Conservation (phyloP, 1,140 invertebrate species). For the Papilio machaon region DNA sequence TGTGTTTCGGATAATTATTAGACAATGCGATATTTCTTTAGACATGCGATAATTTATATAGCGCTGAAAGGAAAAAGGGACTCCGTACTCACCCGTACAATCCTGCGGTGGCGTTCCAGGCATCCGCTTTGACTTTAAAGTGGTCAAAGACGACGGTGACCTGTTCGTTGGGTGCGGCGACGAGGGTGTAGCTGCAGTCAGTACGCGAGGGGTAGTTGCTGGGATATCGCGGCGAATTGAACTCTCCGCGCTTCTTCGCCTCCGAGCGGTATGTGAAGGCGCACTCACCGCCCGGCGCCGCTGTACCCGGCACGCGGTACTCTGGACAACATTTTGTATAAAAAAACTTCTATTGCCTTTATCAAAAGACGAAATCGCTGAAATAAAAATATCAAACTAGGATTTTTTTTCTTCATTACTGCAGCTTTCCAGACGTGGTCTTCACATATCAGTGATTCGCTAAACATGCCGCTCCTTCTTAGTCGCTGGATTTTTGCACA, state of each 20-base stretch:
- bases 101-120: conserved; percentile 83
- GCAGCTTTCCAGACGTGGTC: too few relatives aligned
- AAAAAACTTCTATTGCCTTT: too few relatives aligned
- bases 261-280: conserved; percentile 95
- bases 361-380: too few relatives aligned
- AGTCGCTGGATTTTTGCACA: too few relatives aligned
- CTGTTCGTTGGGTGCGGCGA: conserved; percentile 93
- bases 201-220: conserved; percentile 96
- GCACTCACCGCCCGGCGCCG: conserved; percentile 94
- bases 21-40: too few relatives aligned
- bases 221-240: conserved; percentile 98
- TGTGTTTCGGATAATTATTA: too few relatives aligned
- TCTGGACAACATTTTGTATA: conserved; percentile 78
- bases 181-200: conserved; percentile 95
- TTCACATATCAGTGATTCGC: too few relatives aligned
- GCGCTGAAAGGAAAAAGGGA: too few relatives aligned
- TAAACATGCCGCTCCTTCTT: too few relatives aligned
- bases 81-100: conserved; percentile 83
- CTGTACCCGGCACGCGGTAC: conserved; percentile 97
- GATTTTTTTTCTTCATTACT: too few relatives aligned
- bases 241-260: conserved; percentile 92
- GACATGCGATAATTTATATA: too few relatives aligned
- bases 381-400: too few relatives aligned
- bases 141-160: conserved; percentile 96
- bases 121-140: conserved; percentile 89